Evolutionary conservation across 2,797 vertebrate genomes (phyloP).

Genomic region (Hypotaenidia philippensis): DNA sequence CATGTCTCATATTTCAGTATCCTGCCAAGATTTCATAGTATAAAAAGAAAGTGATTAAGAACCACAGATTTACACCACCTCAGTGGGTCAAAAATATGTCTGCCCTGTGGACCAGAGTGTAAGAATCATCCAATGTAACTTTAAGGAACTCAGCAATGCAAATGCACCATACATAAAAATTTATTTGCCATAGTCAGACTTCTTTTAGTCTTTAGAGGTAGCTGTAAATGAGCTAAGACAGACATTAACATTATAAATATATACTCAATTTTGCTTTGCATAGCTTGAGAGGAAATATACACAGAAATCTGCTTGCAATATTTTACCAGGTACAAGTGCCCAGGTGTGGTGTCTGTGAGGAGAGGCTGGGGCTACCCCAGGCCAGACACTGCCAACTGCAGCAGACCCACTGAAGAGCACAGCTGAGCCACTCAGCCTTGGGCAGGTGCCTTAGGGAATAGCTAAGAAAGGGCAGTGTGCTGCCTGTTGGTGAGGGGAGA

Average conservation of each 20-base stretch:
- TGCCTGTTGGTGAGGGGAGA: neutral
- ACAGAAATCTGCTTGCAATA: neutral
- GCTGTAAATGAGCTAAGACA: neutral
- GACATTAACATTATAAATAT: neutral
- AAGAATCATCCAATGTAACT: neutral
- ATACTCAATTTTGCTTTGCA: neutral
- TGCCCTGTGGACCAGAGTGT: neutral
- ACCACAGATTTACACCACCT: neutral
- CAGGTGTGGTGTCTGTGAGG: neutral
- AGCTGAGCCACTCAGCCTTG: neutral
- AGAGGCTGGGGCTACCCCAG: fast-evolving
- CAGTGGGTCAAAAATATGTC: neutral
- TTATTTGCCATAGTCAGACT: neutral
- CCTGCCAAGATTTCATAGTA: neutral
- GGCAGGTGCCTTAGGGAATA: fast-evolving
- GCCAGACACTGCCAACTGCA: fast-evolving
- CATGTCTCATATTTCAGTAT: neutral
- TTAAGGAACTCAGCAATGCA: neutral
- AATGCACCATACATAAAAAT: neutral
- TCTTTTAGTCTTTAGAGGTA: neutral
- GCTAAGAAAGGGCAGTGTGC: neutral
- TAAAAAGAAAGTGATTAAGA: neutral
- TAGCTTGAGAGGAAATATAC: neutral
- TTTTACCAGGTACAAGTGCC: neutral
- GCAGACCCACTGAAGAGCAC: fast-evolving